Evolutionary conservation across 37 sponge, comb jelly and placozoan genomes (phyloP), one percentile per base, ranked within the genome.

Genomic region (Cladorhizidae sp.): DNA sequence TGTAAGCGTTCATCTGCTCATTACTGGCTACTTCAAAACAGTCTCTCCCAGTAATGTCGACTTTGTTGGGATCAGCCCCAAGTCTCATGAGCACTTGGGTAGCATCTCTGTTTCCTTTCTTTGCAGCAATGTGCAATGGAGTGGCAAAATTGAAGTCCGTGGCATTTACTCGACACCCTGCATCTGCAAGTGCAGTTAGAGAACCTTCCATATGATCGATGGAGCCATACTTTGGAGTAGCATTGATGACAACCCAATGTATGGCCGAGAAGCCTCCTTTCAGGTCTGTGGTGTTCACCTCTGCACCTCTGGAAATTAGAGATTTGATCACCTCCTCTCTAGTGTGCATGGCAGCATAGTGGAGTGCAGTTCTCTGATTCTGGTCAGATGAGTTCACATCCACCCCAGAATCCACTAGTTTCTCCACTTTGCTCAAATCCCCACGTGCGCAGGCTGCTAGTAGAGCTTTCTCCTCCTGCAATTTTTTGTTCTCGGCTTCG

Each of bases 171-270:
- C 83, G 71, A 37, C 80, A 73, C 1, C 89, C 89, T 39, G 67
- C 84, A 29, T 67, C 72, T 28, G 55, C 80, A 2, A 89, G 75
- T n/a, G 79, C 80, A 21, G 77, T 37, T 8, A 89, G 40, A 1
- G 78, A n/a, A n/a, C n/a, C n/a, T n/a, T n/a, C n/a, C n/a, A n/a
- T n/a, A n/a, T n/a, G n/a, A n/a, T n/a, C n/a, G 78, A 70, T 70
- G 54, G 69, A 64, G 6, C 74, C 45, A 28, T 58, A 68, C 39
- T 69, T 67, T 1, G 89, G 84, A 18, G 71, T 51, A 25, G 84
- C 58, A 32, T 83, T 89, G 56, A 89, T 89, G n/a, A 89, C 74
- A 23, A 83, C 84, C 89, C 89, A 89, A 59, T 89, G 89, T 22
- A 89, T 52, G 0, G 89, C 77, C 40, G 67, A 78, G 73, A 89